Conservation (phyloP, 2,113 vertebrate species). For the Peromyscus maniculatus region DNA sequence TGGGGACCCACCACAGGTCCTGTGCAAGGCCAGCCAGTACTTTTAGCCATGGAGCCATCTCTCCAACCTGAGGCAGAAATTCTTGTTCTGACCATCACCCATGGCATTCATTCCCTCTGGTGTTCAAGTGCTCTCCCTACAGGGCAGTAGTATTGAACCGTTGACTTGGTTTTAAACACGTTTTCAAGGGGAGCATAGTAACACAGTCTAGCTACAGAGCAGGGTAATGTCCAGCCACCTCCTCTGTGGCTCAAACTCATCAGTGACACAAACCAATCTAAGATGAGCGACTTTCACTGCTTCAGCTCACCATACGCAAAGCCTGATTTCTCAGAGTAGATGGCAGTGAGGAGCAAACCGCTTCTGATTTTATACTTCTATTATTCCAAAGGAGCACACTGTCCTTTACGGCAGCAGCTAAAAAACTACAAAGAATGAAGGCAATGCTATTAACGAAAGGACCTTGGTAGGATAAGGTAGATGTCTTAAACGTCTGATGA, state of each 20-base stretch:
- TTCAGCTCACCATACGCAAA: conserved; percentile 55
- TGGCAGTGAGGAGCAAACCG: not conserved
- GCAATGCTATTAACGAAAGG: not conserved
- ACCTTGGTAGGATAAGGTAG: not conserved
- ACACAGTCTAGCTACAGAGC: conserved; percentile 44
- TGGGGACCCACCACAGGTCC: not conserved
- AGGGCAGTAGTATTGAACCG: conserved; percentile 7
- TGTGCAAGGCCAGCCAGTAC: not conserved
- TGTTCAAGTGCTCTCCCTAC: not conserved
- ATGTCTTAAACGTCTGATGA: not conserved
- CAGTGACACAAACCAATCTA: not conserved
- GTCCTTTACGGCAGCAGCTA: not conserved
- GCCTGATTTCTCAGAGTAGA: conserved; percentile 7
- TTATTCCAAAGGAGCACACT: conserved; percentile 1
- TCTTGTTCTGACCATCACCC: not conserved
- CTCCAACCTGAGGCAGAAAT: not conserved
- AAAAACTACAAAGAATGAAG: conserved; percentile 34
- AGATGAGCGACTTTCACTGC: not conserved
- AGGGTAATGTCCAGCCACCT: conserved; percentile 38
- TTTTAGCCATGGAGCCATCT: not conserved
- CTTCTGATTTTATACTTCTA: conserved; percentile 52
- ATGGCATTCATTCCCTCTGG: not conserved
- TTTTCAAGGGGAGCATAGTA: conserved; percentile 60
- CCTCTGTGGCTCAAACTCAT: not conserved
- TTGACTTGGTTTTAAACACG: conserved; percentile 38